Conservation (phyloP, 2,888 invertebrate species). For the Zelleria hepariella region DNA sequence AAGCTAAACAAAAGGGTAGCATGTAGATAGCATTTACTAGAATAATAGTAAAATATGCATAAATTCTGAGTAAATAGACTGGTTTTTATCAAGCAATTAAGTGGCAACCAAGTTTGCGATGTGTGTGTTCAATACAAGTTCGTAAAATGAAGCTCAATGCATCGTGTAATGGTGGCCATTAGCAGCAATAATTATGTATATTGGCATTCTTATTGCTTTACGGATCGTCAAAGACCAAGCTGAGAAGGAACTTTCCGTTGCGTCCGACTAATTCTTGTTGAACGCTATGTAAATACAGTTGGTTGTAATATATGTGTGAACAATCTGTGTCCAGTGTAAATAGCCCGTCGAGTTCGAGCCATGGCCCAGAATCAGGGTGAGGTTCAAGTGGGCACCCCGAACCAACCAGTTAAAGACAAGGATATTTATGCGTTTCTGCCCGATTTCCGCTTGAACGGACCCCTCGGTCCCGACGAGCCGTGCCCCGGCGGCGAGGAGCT, state of each 20-base stretch:
- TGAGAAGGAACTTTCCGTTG: conserved; percentile 28
- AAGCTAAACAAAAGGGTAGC: conserved; percentile 72
- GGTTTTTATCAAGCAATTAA: conserved; percentile 30
- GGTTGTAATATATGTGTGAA: conserved; percentile 44
- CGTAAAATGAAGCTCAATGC: conserved; percentile 60
- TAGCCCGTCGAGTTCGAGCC: conserved; percentile 43
- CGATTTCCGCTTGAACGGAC: conserved; percentile 68
- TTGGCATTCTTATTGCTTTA: conserved; percentile 65
- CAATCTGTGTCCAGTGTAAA: conserved; percentile 49
- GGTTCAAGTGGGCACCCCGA: conserved; percentile 67
- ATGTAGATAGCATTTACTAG: conserved; percentile 65
- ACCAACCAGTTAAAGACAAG: conserved; percentile 66
- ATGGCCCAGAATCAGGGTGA: conserved; percentile 71
- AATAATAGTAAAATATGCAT: conserved; percentile 41
- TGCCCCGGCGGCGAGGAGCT: conserved; percentile 84
- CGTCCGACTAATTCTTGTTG: conserved; percentile 27
- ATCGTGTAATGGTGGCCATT: conserved; percentile 73
- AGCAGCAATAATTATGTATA: conserved; percentile 70
- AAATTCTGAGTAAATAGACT: conserved; percentile 33
- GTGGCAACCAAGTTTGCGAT: conserved; percentile 32
- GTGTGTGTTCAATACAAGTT: conserved; percentile 34
- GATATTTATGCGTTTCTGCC: conserved; percentile 69
- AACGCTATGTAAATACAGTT: conserved; percentile 49
- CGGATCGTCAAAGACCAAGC: conserved; percentile 47
- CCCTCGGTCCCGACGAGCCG: conserved; percentile 59